A percentile compares a stretch with the other conserved stretches of the same genome.
Evolutionary conservation across 2,113 vertebrate species (phyloP).

Genomic region (Kryptolebias marmoratus): DNA sequence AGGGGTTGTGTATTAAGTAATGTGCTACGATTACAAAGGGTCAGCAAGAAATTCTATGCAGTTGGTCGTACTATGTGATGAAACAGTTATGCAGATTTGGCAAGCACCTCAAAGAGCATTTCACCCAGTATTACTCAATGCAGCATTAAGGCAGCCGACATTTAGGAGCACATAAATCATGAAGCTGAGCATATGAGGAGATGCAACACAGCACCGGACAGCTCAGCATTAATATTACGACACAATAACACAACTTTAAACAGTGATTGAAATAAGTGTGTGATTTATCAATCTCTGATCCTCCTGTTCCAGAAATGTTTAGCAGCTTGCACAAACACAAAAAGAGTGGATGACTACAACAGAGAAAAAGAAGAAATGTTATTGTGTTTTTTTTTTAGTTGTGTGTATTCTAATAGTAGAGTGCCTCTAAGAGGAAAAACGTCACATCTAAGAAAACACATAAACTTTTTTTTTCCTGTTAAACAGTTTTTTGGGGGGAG

Average conservation of each 20-base stretch:
- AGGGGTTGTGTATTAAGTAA: slow-evolving; percentile 20
- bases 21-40: slow-evolving; percentile 32
- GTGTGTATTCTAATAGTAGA: neutral
- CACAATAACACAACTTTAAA: slow-evolving; percentile 13
- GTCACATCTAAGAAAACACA: neutral
- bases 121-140: slow-evolving; percentile 26
- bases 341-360: neutral
- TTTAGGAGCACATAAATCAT: slow-evolving; percentile 54
- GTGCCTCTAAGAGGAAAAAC: neutral
- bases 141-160: slow-evolving; percentile 37
- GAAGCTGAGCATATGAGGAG: slow-evolving; percentile 21
- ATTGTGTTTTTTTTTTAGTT: neutral
- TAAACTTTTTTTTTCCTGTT: too few relatives aligned
- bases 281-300: neutral
- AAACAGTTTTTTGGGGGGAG: too few relatives aligned
- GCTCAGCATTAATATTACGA: neutral
- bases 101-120: slow-evolving; percentile 34
- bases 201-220: slow-evolving; percentile 19
- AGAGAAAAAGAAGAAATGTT: neutral
- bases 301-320: slow-evolving; percentile 1
- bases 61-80: slow-evolving; percentile 27
- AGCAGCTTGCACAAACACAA: slow-evolving; percentile 2
- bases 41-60: slow-evolving; percentile 31
- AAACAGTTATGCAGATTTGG: slow-evolving; percentile 42
- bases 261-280: slow-evolving; percentile 1